Conservation (phyloP, 2,888 invertebrate genomes). For the Antheraea assamensis region DNA sequence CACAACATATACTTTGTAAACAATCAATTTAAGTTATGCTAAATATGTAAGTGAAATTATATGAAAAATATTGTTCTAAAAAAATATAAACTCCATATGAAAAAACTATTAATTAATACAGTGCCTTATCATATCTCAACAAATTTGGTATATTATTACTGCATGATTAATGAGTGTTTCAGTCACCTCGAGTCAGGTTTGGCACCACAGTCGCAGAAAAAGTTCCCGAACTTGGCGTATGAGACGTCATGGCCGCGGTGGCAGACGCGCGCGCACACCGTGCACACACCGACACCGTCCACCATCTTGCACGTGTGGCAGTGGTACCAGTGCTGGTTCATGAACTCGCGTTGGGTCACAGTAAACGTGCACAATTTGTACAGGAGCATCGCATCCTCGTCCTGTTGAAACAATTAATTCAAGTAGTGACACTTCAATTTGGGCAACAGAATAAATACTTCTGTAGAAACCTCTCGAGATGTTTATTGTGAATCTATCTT, state of each 20-base stretch:
- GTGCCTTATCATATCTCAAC: no score
- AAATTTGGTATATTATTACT: no score
- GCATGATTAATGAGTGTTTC: neutral
- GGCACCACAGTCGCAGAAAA: constrained; percentile 99
- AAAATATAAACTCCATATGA: no score
- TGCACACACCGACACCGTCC: constrained; percentile 98
- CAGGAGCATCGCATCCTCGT: constrained; percentile 92
- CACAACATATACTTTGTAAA: no score
- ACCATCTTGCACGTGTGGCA: constrained; percentile 99
- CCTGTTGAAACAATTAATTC: constrained; percentile 60
- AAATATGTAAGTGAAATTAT: no score
- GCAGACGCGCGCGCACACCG: constrained; percentile 98
- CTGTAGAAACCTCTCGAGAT: neutral
- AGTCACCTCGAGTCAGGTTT: constrained; percentile 88
- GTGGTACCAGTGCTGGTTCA: constrained; percentile 99
- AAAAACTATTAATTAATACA: no score
- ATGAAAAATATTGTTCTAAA: no score
- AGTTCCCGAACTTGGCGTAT: constrained; percentile 98
- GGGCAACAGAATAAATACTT: neutral
- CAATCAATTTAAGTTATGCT: no score
- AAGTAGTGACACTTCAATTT: neutral
- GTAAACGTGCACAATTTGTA: constrained; percentile 98
- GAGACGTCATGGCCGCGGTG: constrained; percentile 97
- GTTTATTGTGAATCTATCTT: neutral
- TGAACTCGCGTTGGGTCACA: constrained; percentile 97